Base-by-base conservation (phyloP, 2,888 invertebrate genomes). In the Drosophila quinaria region DNA sequence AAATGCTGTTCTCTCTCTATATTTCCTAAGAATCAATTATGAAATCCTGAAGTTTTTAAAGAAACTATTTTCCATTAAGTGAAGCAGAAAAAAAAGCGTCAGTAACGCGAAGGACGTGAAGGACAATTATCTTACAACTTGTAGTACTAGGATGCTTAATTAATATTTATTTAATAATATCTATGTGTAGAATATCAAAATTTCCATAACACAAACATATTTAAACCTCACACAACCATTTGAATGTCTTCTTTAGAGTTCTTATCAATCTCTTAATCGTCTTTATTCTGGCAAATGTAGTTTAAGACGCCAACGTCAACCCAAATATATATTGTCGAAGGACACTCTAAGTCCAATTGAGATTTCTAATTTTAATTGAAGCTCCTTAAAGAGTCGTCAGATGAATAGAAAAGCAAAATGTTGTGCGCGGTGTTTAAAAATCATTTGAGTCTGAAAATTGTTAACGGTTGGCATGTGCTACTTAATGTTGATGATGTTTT, bases 391-490 rank as follows among this genome's bases (percentile, higher is more conserved):
- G 15, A 22, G 25, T 2, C 25, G 25, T 22, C 15, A 35, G 25
- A 15, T 37, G 51, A 10, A 39, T 17, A 33, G 44, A n/a, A 29
- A 63, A 55, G 39, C 39, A 39, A 15, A 17, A 41, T 37, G 17
- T 41, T 72, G 9, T 59, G 6, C 3, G 19, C 6, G 41, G 77
- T 71, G 50, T 78, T 72, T 56, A 60, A 71, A 52, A 78, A 72
- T 35, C 65, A 77, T 77, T 78, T 51, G 47, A 74, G 63, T 70
- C 25, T 35, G 19, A 33, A 15, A 35, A 56, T 44, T 46, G 46
- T 51, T 39, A 37, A 42, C 78, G 52, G 59, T 76, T 64, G 64
- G 72, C 71, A 77, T 73, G 72, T 71, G 78, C 54, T 62, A 41
- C 42, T 59, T 70, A 50, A 47, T 68, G 42, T 37, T 63, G 37